Evolutionary conservation across 2,113 vertebrate species (phyloP).

Genomic region (Saguinus imperator): DNA sequence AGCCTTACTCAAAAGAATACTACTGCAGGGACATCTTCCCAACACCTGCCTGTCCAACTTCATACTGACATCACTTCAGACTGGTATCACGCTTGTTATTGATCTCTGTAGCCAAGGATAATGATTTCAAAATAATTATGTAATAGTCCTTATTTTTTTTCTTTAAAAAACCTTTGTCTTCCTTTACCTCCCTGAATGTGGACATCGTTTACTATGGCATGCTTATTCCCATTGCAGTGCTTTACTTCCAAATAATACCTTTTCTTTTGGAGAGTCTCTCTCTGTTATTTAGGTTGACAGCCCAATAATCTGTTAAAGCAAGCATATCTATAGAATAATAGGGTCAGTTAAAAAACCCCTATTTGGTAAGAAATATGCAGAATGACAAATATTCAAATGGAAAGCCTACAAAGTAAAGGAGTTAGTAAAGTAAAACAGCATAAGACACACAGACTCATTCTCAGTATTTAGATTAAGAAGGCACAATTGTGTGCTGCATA

Average conservation of each 20-base stretch:
- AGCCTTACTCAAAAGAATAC: not conserved
- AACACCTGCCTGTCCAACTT: not conserved
- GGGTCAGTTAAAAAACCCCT: not conserved
- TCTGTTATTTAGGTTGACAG: not conserved
- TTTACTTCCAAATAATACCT: not conserved
- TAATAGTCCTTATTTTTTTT: not conserved
- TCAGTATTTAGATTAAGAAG: not conserved
- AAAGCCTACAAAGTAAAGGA: not conserved
- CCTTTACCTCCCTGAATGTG: not conserved
- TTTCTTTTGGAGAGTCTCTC: not conserved
- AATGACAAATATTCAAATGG: not conserved
- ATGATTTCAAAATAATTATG: not conserved
- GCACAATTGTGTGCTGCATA: not conserved
- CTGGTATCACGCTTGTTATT: not conserved
- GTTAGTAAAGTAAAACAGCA: not conserved
- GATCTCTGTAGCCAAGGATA: not conserved
- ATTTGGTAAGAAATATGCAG: not conserved
- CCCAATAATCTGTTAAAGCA: not conserved
- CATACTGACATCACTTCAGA: not conserved
- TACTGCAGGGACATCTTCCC: not conserved
- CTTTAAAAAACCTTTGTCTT: not conserved
- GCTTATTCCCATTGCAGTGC: not conserved
- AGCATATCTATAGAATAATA: not conserved
- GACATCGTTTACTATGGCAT: not conserved
- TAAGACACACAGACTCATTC: not conserved